Evolutionary conservation across 2,113 vertebrate species (phyloP), one percentile per base, ranked within the genome.

Genomic region (Chlamydotis undulata): DNA sequence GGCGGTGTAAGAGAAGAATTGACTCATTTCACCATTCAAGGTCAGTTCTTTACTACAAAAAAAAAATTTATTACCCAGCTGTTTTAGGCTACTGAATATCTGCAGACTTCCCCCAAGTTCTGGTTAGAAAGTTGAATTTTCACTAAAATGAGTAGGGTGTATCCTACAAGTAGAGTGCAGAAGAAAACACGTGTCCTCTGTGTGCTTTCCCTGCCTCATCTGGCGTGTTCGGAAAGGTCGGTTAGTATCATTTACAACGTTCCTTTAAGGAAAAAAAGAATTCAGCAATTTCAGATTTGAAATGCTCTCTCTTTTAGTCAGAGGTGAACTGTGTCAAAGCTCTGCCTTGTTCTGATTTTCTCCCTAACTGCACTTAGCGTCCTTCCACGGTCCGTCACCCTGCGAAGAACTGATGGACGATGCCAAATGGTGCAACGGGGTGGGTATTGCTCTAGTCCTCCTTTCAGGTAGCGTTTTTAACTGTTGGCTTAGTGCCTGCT

Each of bases 1-100:
- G 0, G 82, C 4, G 3, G 11, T 81, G 64, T 80, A 68, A 60
- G 77, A 79, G 90, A 82, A 61, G 87, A 73, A 64, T 25, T 25
- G 76, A 60, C 89, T 89, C 60, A 14, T 87, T 70, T 86, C 56
- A 1, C 12, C 2, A 23, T 67, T 85, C 91, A 91, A 96, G 95
- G 96, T 97, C 89, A 96, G 89, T 97, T 87, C 89, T 83, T 69
- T 83, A 55, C 49, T 37, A 22, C 86, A 64, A 68, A 68, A 39
- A 39, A 59, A 74, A 29, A 56, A 76, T 6, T 63, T 91, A 49
- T 90, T 88, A 81, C 92, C 92, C 77, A 87, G 12, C 83, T 92
- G 8, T 68, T 91, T 83, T 60, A 63, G 70, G 69, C 67, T 95
- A 19, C 63, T 49, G 22, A 76, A 67, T 59, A 12, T 52, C 67